phyloP scores from a whole-genome alignment of 2,888 invertebrate species.

The Willowsia nigromaculata region DNA sequence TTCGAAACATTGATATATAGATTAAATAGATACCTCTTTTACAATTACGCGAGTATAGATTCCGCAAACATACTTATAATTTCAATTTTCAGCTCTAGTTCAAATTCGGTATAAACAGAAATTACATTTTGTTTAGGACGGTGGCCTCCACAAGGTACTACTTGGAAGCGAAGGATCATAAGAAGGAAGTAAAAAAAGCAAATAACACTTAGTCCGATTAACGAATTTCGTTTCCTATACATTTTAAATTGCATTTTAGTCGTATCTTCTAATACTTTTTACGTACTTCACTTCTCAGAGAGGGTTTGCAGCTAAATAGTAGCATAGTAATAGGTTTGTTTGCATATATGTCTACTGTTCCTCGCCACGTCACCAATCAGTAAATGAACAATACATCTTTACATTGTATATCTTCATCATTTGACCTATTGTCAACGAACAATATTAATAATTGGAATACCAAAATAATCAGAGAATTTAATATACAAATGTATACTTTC shows the following conservation, averaged over 20 bases:
- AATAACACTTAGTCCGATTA: neutral
- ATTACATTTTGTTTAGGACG: conserved; percentile 8
- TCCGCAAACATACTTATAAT: neutral
- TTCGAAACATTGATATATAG: neutral
- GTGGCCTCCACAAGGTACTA: conserved; percentile 22
- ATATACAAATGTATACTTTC: conserved; percentile 32
- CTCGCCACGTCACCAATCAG: neutral
- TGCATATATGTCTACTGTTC: neutral
- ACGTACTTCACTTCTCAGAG: neutral
- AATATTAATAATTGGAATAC: conserved; percentile 50
- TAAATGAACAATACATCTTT: neutral
- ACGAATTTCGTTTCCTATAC: neutral
- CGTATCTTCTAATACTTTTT: neutral
- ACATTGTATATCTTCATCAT: neutral
- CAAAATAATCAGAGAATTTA: conserved; percentile 42
- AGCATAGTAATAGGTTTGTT: neutral
- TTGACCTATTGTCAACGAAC: conserved; percentile 52
- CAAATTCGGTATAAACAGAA: neutral
- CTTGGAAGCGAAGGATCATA: neutral
- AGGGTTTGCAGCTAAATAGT: neutral
- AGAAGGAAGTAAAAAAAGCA: conserved; percentile 4
- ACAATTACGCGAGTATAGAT: neutral
- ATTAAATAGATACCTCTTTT: neutral
- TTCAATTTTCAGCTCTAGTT: neutral
- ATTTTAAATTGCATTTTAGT: neutral